A percentile compares a stretch with the other conserved stretches of the same genome.
Conservation (phyloP, 2,888 invertebrate genomes). For the Folsomia candida region DNA sequence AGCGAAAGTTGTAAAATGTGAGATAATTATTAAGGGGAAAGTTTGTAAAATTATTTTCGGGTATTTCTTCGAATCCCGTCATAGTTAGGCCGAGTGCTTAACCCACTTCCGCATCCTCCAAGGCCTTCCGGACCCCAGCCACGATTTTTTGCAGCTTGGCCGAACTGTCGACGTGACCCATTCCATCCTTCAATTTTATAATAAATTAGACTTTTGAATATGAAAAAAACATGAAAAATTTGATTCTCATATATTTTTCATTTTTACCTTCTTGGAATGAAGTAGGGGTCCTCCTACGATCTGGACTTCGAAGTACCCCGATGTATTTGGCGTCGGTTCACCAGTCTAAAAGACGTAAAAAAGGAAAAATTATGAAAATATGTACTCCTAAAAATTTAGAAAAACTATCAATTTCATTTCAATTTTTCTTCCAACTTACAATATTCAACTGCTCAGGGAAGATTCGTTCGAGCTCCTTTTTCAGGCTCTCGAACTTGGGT, state of each 20-base stretch:
- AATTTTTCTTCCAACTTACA: constrained; percentile 23
- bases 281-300: constrained; percentile 34
- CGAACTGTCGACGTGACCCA: constrained; percentile 36
- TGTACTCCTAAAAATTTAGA: too few relatives aligned
- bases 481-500: constrained; percentile 30
- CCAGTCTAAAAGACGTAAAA: constrained; percentile 24
- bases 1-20: background rate
- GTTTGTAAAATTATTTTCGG: background rate
- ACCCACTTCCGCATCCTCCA: constrained; percentile 4
- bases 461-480: constrained; percentile 43
- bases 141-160: constrained; percentile 35
- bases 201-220: background rate
- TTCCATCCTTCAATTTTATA: constrained; percentile 25
- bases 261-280: constrained; percentile 42
- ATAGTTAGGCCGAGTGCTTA: background rate
- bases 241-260: background rate
- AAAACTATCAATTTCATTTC: background rate
- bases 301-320: constrained; percentile 41
- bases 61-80: too few relatives aligned
- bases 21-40: background rate
- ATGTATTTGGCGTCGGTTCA: constrained; percentile 31
- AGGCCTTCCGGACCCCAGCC: constrained; percentile 26
- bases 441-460: constrained; percentile 40
- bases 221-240: background rate
- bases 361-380: background rate